phyloP scores from a whole-genome alignment of 2,888 invertebrate species.

The Conchocele bisecta region DNA sequence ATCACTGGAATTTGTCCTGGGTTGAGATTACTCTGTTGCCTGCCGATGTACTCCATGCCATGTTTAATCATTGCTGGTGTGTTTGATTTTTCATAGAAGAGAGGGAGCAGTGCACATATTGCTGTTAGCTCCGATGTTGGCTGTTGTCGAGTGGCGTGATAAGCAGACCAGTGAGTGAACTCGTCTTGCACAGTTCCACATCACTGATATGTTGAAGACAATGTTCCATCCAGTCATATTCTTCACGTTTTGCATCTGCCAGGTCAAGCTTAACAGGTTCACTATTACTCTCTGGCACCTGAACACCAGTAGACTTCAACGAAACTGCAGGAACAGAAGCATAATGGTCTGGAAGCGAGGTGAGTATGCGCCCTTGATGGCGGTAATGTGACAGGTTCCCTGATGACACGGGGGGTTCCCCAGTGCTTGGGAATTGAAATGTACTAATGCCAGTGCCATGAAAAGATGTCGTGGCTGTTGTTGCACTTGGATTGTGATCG shows the following conservation, averaged over 20 bases:
- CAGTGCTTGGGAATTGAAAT: conserved; percentile 28
- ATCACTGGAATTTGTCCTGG: not conserved
- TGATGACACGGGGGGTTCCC: no score
- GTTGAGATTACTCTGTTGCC: no score
- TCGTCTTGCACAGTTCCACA: not conserved
- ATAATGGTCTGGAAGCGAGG: conserved; percentile 16
- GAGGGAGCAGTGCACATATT: not conserved
- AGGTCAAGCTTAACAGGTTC: no score
- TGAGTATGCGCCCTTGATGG: not conserved
- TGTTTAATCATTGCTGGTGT: not conserved
- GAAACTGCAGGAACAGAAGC: not conserved
- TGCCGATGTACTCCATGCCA: not conserved
- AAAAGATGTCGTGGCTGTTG: conserved; percentile 26
- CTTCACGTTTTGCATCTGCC: no score
- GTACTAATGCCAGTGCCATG: conserved; percentile 28
- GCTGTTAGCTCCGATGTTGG: not conserved
- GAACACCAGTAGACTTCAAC: not conserved
- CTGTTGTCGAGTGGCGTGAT: not conserved
- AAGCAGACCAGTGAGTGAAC: not conserved
- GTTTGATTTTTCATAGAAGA: not conserved
- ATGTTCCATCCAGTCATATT: no score
- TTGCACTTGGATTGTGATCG: conserved; percentile 38
- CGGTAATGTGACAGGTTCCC: conserved; percentile 10
- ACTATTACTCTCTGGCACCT: no score
- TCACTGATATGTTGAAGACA: not conserved